These are phyloP conservation scores for Rhodinocichla rosea DNA, from an alignment of 2,113 vertebrate genomes.

Conservation along the genomic window DNA sequence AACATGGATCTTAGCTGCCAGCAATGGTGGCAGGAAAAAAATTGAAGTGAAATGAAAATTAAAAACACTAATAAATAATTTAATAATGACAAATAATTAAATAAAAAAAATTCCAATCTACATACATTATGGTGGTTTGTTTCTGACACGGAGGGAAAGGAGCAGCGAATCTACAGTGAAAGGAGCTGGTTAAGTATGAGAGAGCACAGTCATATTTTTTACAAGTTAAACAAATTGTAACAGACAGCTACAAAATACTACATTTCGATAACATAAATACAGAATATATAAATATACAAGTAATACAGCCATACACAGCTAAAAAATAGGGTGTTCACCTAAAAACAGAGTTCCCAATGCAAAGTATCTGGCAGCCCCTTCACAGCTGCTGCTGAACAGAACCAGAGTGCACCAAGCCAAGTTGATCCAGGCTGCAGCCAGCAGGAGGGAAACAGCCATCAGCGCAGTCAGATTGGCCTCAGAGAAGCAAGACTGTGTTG, in stretches of 20 bases:
- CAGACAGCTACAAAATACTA: constrained; percentile 76
- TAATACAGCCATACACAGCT: constrained; percentile 70
- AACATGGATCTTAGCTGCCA: constrained; percentile 14
- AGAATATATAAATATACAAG: constrained; percentile 76
- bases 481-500: background rate
- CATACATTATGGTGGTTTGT: constrained; percentile 55
- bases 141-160: constrained; percentile 10
- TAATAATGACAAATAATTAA: constrained; percentile 84
- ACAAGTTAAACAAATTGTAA: constrained; percentile 75
- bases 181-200: constrained; percentile 64
- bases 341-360: constrained; percentile 32
- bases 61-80: constrained; percentile 84
- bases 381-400: constrained; percentile 11
- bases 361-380: background rate
- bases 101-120: constrained; percentile 58
- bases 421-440: background rate
- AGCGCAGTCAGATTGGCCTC: background rate
- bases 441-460: background rate
- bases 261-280: constrained; percentile 74
- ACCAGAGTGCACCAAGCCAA: background rate
- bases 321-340: constrained; percentile 48
- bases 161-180: constrained; percentile 3
- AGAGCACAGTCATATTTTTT: constrained; percentile 72
- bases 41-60: constrained; percentile 56
- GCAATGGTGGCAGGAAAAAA: constrained; percentile 32